Conservation (phyloP, 2,797 vertebrate genomes). For the Betta splendens region DNA sequence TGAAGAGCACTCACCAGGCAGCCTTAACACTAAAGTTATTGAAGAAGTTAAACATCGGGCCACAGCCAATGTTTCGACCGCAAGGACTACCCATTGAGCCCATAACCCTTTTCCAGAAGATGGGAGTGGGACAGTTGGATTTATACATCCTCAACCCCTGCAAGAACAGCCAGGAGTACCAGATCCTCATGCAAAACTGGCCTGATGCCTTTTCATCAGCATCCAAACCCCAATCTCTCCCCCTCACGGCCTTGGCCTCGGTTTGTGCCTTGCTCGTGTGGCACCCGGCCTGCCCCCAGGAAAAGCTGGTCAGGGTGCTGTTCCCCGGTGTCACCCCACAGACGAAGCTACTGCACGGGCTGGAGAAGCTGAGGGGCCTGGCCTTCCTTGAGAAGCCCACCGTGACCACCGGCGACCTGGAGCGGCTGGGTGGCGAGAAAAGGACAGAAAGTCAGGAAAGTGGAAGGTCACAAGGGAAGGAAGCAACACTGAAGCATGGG, state of each 20-base stretch:
- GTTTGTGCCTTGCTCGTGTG: constrained; percentile 90
- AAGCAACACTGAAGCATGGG: constrained; percentile 53
- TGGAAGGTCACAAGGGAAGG: constrained; percentile 77
- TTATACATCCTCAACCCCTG: constrained; percentile 91
- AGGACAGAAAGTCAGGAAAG: constrained; percentile 88
- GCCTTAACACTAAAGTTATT: constrained; percentile 83
- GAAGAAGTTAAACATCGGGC: constrained; percentile 84
- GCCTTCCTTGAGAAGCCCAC: constrained; percentile 84
- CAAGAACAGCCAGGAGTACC: constrained; percentile 87
- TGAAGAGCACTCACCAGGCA: constrained; percentile 83
- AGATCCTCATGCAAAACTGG: constrained; percentile 86
- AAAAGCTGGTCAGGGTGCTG: constrained; percentile 93
- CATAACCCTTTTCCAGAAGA: constrained; percentile 92
- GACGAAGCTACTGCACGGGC: constrained; percentile 87
- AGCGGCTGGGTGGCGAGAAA: constrained; percentile 63
- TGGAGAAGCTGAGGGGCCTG: constrained; percentile 90
- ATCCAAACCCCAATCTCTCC: constrained; percentile 64
- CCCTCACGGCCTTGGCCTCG: constrained; percentile 81
- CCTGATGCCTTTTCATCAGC: constrained; percentile 54
- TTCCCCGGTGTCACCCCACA: constrained; percentile 94
- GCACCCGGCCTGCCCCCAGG: constrained; percentile 87
- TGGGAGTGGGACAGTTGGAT: constrained; percentile 95
- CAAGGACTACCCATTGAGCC: constrained; percentile 79
- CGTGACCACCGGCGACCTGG: constrained; percentile 76
- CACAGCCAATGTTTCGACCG: constrained; percentile 82